Percentiles rank a stretch among this genome's conserved stretches.
phyloP scores from a whole-genome alignment of 2,888 invertebrate species.

The Harmothoe impar region DNA sequence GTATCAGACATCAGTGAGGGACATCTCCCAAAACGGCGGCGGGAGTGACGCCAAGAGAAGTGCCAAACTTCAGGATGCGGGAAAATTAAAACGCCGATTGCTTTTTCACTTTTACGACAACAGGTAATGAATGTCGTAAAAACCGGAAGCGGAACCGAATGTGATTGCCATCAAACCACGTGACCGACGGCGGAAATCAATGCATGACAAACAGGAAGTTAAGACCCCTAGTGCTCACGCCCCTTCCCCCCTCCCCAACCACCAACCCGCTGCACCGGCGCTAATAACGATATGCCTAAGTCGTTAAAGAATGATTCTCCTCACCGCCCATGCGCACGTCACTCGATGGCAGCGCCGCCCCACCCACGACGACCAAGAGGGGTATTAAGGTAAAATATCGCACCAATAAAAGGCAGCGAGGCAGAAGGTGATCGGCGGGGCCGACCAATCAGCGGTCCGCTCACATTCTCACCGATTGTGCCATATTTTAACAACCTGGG shows the following conservation, averaged over 20 bases:
- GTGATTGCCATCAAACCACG: slow-evolving; percentile 59
- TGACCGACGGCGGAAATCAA: slow-evolving; percentile 56
- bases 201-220: slow-evolving; percentile 57
- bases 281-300: slow-evolving; percentile 59
- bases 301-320: slow-evolving; percentile 56
- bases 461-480: slow-evolving; percentile 1
- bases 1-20: background rate
- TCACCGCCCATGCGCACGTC: slow-evolving; percentile 6
- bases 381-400: slow-evolving; percentile 57
- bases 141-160: slow-evolving; percentile 42
- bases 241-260: background rate
- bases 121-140: slow-evolving; percentile 56
- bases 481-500: slow-evolving; percentile 11
- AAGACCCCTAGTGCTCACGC: background rate
- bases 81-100: slow-evolving; percentile 27
- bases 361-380: background rate
- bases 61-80: slow-evolving; percentile 23
- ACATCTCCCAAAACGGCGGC: background rate
- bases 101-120: slow-evolving; percentile 51
- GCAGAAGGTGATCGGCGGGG: background rate
- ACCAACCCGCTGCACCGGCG: background rate
- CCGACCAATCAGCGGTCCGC: slow-evolving; percentile 12
- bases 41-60: background rate
- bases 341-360: background rate
- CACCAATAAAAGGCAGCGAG: slow-evolving; percentile 36